These are phyloP conservation scores for Zosterops pallidus DNA, from an alignment of 2,113 vertebrate species.

Conservation along the genomic window DNA sequence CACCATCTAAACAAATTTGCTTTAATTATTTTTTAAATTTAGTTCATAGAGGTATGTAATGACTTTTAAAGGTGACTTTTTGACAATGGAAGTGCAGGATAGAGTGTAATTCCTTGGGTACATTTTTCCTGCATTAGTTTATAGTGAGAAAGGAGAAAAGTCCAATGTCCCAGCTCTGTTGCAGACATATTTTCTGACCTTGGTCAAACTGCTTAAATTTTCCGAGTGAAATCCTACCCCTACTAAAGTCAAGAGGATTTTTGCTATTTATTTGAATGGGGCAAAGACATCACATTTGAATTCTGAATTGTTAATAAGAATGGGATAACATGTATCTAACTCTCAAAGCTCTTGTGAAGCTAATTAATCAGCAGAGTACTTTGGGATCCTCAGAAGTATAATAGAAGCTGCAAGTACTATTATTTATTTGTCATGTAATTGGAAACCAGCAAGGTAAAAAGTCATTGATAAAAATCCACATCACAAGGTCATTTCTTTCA, in stretches of 20 bases:
- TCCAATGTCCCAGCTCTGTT: background rate
- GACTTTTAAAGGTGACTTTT: background rate
- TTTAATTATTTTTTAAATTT: background rate
- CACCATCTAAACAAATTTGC: background rate
- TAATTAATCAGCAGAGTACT: constrained; percentile 68
- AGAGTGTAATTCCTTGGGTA: background rate
- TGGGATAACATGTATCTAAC: constrained; percentile 21
- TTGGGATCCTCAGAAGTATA: constrained; percentile 59
- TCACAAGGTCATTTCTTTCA: constrained; percentile 67
- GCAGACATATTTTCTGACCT: constrained; percentile 15
- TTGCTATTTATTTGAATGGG: constrained; percentile 35
- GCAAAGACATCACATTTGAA: constrained; percentile 29
- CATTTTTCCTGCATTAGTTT: background rate
- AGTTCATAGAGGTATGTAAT: background rate
- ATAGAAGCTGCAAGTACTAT: constrained; percentile 61
- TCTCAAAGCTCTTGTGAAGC: constrained; percentile 41
- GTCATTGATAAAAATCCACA: constrained; percentile 70
- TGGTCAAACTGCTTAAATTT: constrained; percentile 24
- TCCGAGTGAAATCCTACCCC: background rate
- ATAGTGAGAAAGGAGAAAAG: background rate
- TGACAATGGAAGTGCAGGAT: background rate
- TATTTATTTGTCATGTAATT: constrained; percentile 70
- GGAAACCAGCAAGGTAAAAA: constrained; percentile 65
- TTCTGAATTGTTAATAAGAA: constrained; percentile 53
- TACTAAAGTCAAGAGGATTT: constrained; percentile 11